Evolutionary conservation across 2,888 invertebrate genomes (phyloP).

Genomic region (Helobdella robusta): DNA sequence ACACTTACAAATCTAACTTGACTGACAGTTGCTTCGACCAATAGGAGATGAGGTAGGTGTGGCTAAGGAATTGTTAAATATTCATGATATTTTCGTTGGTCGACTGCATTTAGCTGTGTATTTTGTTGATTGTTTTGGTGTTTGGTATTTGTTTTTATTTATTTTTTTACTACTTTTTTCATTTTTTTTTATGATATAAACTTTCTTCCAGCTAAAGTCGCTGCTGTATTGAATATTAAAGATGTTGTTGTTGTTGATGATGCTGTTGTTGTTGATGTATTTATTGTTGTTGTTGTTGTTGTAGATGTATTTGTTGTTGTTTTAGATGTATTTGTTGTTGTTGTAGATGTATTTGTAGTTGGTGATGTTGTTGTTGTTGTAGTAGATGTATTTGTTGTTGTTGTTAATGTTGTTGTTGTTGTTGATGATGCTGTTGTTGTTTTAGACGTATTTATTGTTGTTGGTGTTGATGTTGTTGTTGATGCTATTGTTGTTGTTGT

Average conservation of each 20-base stretch:
- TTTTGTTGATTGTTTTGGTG: too few relatives aligned
- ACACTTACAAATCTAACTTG: too few relatives aligned
- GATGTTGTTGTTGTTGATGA: background rate
- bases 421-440: constrained; percentile 8
- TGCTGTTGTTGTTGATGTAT: background rate
- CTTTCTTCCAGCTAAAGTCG: background rate
- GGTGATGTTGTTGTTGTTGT: background rate
- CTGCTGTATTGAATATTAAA: background rate
- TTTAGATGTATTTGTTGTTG: background rate
- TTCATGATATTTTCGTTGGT: too few relatives aligned
- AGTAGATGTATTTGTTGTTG: background rate
- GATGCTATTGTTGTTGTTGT: too few relatives aligned
- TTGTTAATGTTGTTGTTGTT: background rate
- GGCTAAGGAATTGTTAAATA: too few relatives aligned
- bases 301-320: background rate
- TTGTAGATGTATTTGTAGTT: background rate
- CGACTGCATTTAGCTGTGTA: too few relatives aligned
- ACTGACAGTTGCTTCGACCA: too few relatives aligned
- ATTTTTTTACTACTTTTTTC: background rate
- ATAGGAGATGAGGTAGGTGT: too few relatives aligned
- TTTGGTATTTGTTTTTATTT: background rate
- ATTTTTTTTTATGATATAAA: background rate
- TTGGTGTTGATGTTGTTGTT: too few relatives aligned
- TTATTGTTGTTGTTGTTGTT: background rate
- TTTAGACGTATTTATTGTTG: too few relatives aligned